Conservation (phyloP, 2,888 invertebrate genomes). For the Rapana venosa region DNA sequence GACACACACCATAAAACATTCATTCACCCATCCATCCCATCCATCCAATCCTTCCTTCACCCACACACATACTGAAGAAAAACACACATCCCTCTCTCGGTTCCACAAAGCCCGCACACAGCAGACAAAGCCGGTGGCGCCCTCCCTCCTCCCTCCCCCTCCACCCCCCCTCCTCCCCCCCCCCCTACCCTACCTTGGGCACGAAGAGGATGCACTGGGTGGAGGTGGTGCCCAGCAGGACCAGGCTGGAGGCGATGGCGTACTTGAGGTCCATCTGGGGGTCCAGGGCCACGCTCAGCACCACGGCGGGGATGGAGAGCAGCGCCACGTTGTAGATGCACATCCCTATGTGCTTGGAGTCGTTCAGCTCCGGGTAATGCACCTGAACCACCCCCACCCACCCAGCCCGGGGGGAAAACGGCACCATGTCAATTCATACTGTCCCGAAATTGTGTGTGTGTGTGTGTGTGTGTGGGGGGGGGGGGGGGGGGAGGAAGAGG, state of each 20-base stretch:
- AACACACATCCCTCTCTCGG: too few species aligned
- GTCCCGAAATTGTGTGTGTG: too few species aligned
- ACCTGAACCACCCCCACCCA: constrained; percentile 52
- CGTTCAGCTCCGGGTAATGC: constrained; percentile 56
- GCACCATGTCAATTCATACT: too few species aligned
- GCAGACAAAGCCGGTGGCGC: neutral
- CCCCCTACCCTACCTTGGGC: constrained; percentile 48
- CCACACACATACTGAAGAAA: too few species aligned
- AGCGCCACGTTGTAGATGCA: constrained; percentile 56
- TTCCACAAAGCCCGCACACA: neutral
- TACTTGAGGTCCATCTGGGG: constrained; percentile 46
- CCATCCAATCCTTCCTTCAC: neutral
- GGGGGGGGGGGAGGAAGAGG: too few species aligned
- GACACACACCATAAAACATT: neutral
- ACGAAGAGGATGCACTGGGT: constrained; percentile 52
- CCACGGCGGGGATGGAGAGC: constrained; percentile 45
- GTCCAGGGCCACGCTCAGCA: constrained; percentile 45
- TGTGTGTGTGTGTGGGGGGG: too few species aligned
- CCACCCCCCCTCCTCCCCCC: too few species aligned
- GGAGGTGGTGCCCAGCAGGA: constrained; percentile 49
- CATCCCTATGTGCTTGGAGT: constrained; percentile 58
- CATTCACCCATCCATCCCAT: neutral
- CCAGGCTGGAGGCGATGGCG: constrained; percentile 37
- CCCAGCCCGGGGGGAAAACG: too few species aligned
- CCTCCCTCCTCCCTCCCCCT: neutral